A percentile compares a stretch with the other conserved stretches of the same genome.
These are phyloP conservation scores for Polyploca ridens DNA, from an alignment of 2,888 invertebrate species.

Conservation along the genomic window DNA sequence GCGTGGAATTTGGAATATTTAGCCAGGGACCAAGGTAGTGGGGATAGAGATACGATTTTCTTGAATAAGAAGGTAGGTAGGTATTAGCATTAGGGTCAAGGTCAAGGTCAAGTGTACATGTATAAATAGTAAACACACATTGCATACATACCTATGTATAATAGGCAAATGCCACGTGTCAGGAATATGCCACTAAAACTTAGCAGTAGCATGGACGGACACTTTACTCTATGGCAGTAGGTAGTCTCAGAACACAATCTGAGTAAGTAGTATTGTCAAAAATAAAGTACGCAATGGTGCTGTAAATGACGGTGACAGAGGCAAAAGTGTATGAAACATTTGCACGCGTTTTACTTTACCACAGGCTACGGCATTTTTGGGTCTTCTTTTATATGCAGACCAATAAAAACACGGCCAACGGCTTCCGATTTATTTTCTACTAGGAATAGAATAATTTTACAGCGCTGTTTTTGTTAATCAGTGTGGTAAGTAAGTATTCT, in stretches of 20 bases:
- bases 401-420: too few relatives aligned
- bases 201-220: too few relatives aligned
- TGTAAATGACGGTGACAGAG: not conserved
- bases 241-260: too few relatives aligned
- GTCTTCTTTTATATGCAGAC: too few relatives aligned
- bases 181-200: not conserved
- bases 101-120: conserved; percentile 44
- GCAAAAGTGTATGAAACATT: too few relatives aligned
- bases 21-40: not conserved
- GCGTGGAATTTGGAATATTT: not conserved
- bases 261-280: not conserved
- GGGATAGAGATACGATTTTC: not conserved
- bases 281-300: not conserved
- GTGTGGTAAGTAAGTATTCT: too few relatives aligned
- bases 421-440: too few relatives aligned
- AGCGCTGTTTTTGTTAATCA: too few relatives aligned
- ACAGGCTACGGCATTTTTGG: too few relatives aligned
- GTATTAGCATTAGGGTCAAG: conserved; percentile 36
- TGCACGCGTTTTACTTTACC: too few relatives aligned
- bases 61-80: not conserved
- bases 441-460: too few relatives aligned
- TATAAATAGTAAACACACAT: conserved; percentile 15
- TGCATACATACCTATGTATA: not conserved
- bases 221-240: too few relatives aligned
- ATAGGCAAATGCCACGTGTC: not conserved